Base-by-base conservation (phyloP, 2,113 vertebrate species). In the Sphaerodactylus townsendi region DNA sequence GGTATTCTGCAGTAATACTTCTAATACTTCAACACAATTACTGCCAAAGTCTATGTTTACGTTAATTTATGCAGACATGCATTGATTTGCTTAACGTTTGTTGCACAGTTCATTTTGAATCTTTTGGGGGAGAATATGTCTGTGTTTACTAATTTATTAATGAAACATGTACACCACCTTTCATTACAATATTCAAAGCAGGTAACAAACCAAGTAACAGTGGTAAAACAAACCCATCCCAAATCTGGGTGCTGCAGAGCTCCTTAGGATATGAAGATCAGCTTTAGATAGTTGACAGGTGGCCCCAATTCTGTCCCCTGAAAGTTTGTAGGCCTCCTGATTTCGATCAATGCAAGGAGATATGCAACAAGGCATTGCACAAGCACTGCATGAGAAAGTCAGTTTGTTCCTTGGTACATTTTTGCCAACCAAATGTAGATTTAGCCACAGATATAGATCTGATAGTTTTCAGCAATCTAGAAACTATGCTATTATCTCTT, bases 341-440 rank as follows among this genome's bases (percentile, higher is more conserved):
- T 2, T 8, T 0, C 0, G 30, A 65, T 2, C 8, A 69, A 46
- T 2, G 2, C 7, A 5, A 0, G 10, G n/a, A 71, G n/a, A 33
- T 59, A 59, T 77, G 77, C 71, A 3, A 2, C 28, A 11, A 17
- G 66, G 37, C 11, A 0, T 13, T 30, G 39, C 1, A 13, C 46
- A 83, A 0, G 88, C 85, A 48, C 33, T 79, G 39, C 15, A 4
- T 62, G 59, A 72, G 85, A 48, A 84, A 21, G 75, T 68, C 19
- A 0, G 46, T 56, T 0, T 0, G 53, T 41, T 39, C 48, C 82
- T 81, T 80, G 77, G 83, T 44, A 59, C 74, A 15, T 62, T 25
- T 9, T 5, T 28, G 87, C 62, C 25, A 62, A n/a, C 79, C 48
- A 81, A 0, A 1, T 85, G 50, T 39, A 81, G 84, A 71, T 64